Evolutionary conservation across 2,888 invertebrate species (phyloP).

Genomic region (Entomobrya multifasciata): DNA sequence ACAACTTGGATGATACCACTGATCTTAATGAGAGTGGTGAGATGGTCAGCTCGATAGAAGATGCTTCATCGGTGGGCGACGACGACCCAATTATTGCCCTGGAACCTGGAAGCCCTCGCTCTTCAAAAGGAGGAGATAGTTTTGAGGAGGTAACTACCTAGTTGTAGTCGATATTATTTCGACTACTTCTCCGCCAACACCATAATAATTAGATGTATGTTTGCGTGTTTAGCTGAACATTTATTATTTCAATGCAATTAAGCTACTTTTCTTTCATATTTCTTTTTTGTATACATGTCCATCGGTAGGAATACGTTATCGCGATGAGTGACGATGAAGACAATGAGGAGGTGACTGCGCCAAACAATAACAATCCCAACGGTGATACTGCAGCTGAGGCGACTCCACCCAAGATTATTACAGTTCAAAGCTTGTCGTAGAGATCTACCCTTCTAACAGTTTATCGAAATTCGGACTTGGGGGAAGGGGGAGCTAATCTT

Average conservation of each 20-base stretch:
- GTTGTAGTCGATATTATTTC: background rate
- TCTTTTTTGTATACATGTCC: background rate
- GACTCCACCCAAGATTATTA: background rate
- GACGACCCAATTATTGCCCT: background rate
- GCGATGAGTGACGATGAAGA: constrained; percentile 10
- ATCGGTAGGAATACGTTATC: background rate
- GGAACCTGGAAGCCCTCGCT: background rate
- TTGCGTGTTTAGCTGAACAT: background rate
- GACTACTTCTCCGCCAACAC: background rate
- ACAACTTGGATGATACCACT: constrained; percentile 85
- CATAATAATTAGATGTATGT: constrained; percentile 40
- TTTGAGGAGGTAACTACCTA: constrained; percentile 72
- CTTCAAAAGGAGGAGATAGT: constrained; percentile 80
- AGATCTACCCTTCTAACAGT: too few relatives aligned
- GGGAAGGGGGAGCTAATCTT: too few relatives aligned
- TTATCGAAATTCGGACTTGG: too few relatives aligned
- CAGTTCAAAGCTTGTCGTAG: too few relatives aligned
- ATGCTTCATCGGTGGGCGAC: constrained; percentile 28
- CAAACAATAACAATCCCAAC: background rate
- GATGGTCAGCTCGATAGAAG: constrained; percentile 30
- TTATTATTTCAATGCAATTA: background rate
- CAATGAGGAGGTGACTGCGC: background rate
- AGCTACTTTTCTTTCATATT: background rate
- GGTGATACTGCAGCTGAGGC: background rate
- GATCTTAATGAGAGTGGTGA: constrained; percentile 45